These are phyloP conservation scores for Neodiprion lecontei DNA, from an alignment of 1,140 invertebrate genomes.

Conservation along the genomic window DNA sequence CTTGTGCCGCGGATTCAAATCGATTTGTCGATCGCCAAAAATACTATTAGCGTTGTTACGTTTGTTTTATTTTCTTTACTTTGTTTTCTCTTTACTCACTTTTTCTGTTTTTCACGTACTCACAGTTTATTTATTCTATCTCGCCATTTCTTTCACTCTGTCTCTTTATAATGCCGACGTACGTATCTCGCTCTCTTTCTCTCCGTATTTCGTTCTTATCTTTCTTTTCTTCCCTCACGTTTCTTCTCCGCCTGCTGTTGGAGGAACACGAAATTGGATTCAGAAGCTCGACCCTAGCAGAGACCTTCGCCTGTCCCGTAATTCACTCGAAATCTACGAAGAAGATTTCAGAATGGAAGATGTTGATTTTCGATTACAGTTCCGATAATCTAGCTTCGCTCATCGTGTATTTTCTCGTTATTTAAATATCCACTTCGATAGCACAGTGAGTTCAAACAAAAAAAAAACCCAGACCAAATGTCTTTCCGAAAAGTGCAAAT, in stretches of 20 bases:
- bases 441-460: neutral
- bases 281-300: neutral
- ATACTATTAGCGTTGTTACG: too few species aligned
- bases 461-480: neutral
- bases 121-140: too few species aligned
- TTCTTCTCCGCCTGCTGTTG: neutral
- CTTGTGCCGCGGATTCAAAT: too few species aligned
- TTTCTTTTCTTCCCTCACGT: neutral
- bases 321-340: slow-evolving; percentile 2
- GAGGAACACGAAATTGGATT: slow-evolving; percentile 3
- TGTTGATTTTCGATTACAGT: slow-evolving; percentile 4
- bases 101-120: neutral
- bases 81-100: neutral
- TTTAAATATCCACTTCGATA: too few species aligned
- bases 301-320: neutral
- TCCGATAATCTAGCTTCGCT: neutral
- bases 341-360: neutral
- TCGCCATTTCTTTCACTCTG: too few species aligned
- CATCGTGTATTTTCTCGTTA: neutral
- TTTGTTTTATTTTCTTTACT: too few species aligned
- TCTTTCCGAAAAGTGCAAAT: too few species aligned
- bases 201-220: neutral
- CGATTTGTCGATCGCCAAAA: too few species aligned
- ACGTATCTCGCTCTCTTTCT: neutral
- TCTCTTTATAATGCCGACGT: too few species aligned